Evolutionary conservation across 2,888 invertebrate species (phyloP).

Genomic region (Polydrusus pterygomalis): DNA sequence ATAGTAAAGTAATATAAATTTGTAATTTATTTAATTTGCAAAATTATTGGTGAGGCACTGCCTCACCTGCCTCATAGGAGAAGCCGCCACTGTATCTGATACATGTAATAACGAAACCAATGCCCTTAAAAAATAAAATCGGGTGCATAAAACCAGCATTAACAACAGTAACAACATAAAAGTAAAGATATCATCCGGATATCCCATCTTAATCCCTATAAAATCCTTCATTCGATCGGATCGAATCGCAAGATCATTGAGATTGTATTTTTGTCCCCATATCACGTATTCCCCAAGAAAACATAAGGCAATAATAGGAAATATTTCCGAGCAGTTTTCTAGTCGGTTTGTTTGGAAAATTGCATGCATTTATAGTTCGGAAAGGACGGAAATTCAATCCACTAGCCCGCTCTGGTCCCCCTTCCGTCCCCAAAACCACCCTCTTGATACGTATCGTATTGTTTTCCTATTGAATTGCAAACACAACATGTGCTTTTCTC

Average conservation of each 20-base stretch:
- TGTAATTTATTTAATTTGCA: no score
- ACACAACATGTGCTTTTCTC: slow-evolving; percentile 60
- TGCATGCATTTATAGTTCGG: slow-evolving; percentile 61
- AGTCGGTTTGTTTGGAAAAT: slow-evolving; percentile 61
- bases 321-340: slow-evolving; percentile 61
- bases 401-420: slow-evolving; percentile 33
- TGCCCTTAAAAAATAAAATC: no score
- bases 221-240: slow-evolving; percentile 38
- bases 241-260: slow-evolving; percentile 52
- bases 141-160: no score
- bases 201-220: slow-evolving; percentile 18
- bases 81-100: no score
- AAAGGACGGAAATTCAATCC: slow-evolving; percentile 56
- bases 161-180: no score
- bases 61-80: no score
- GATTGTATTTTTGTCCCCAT: slow-evolving; percentile 49
- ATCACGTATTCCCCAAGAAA: slow-evolving; percentile 54
- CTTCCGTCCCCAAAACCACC: slow-evolving; percentile 34
- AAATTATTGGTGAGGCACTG: no score
- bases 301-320: slow-evolving; percentile 58
- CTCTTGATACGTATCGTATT: slow-evolving; percentile 55
- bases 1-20: no score
- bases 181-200: neutral
- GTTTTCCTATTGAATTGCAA: slow-evolving; percentile 58
- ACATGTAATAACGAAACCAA: no score